Evolutionary conservation across 2,797 vertebrate species (phyloP).

Genomic region (Chelon labrosus): DNA sequence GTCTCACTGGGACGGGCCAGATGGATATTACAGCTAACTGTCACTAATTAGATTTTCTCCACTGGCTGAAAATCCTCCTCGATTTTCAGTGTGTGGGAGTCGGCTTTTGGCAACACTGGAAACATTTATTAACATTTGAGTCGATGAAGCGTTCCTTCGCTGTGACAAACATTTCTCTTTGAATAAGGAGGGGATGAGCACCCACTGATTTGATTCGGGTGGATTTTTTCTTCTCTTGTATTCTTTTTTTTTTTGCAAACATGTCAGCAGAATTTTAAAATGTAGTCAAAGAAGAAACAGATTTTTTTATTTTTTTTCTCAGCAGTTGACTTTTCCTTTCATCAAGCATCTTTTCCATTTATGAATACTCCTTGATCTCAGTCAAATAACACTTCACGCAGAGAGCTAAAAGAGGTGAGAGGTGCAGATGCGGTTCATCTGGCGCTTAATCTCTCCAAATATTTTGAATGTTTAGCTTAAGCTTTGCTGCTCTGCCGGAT

Average conservation of each 20-base stretch:
- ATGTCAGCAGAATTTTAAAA: slow-evolving; percentile 30
- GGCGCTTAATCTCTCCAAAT: slow-evolving; percentile 59
- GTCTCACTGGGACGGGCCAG: slow-evolving; percentile 55
- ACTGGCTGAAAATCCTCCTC: slow-evolving; percentile 67
- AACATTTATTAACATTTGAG: slow-evolving; percentile 70
- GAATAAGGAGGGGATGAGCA: neutral
- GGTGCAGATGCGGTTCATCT: slow-evolving; percentile 52
- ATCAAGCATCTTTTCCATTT: slow-evolving; percentile 24
- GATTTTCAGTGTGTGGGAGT: slow-evolving; percentile 62
- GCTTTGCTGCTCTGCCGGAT: slow-evolving; percentile 51
- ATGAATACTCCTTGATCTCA: slow-evolving; percentile 40
- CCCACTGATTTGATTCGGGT: neutral
- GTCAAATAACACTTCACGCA: slow-evolving; percentile 42
- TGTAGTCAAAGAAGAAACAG: neutral
- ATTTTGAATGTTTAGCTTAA: slow-evolving; percentile 57
- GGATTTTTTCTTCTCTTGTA: neutral
- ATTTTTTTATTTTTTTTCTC: neutral
- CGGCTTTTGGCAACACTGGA: slow-evolving; percentile 60
- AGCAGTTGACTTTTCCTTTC: slow-evolving; percentile 11
- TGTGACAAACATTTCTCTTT: slow-evolving; percentile 64
- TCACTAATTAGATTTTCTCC: slow-evolving; percentile 78
- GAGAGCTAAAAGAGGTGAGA: slow-evolving; percentile 42
- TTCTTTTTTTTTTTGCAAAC: neutral
- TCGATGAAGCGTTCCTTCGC: slow-evolving; percentile 68
- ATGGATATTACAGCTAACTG: slow-evolving; percentile 70